Percentiles rank a stretch among this genome's conserved stretches.
Evolutionary conservation across 2,113 vertebrate genomes (phyloP).

Genomic region (Nipponia nippon): DNA sequence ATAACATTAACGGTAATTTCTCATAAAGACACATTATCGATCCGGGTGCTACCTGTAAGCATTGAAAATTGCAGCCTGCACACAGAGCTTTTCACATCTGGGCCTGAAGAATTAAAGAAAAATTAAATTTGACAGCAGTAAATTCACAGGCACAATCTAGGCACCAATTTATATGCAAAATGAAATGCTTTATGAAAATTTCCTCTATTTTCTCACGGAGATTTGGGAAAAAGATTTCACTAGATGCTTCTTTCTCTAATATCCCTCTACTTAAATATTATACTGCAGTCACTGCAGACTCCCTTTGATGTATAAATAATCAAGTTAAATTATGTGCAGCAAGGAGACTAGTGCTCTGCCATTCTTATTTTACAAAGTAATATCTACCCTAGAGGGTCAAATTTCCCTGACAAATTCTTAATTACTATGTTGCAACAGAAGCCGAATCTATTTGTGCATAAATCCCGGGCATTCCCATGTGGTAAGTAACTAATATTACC

Average conservation of each 20-base stretch:
- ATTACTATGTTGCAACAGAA: conserved; percentile 91
- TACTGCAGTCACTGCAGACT: conserved; percentile 85
- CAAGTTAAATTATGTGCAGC: conserved; percentile 92
- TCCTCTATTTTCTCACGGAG: conserved; percentile 83
- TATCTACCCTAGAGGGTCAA: conserved; percentile 99
- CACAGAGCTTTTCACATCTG: conserved; percentile 84
- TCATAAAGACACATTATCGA: conserved; percentile 99
- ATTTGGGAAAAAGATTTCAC: conserved; percentile 81
- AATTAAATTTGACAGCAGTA: conserved; percentile 99
- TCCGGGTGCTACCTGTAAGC: conserved; percentile 88
- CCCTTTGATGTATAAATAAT: conserved; percentile 99
- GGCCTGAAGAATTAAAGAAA: conserved; percentile 99
- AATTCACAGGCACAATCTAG: conserved; percentile 88
- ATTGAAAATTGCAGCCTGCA: conserved; percentile 91
- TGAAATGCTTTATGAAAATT: conserved; percentile 88
- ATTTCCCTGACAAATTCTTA: conserved; percentile 99
- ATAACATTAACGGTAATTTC: conserved; percentile 95
- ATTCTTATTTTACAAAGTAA: conserved; percentile 98
- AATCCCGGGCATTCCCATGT: conserved; percentile 85
- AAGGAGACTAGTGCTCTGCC: conserved; percentile 83
- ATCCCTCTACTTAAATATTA: conserved; percentile 87
- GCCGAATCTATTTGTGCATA: conserved; percentile 96
- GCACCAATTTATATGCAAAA: conserved; percentile 99
- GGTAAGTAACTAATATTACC: conserved; percentile 86
- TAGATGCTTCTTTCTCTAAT: conserved; percentile 79